Conservation (phyloP, 2,888 invertebrate genomes). For the Iphiclides podalirius region DNA sequence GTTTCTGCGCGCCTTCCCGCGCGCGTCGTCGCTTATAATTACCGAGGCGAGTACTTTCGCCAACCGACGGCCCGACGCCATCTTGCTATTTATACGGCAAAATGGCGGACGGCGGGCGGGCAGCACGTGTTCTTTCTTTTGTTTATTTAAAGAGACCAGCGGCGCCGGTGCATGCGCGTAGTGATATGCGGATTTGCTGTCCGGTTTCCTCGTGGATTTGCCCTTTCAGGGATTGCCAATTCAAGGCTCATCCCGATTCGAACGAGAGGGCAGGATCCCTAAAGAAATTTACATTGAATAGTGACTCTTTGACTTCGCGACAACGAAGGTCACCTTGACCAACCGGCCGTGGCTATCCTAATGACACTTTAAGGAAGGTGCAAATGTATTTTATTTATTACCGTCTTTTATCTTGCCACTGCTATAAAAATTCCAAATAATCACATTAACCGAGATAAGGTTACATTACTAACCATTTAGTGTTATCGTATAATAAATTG, state of each 20-base stretch:
- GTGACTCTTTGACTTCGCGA: slow-evolving; percentile 56
- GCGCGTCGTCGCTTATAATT: slow-evolving; percentile 63
- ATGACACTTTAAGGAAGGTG: slow-evolving; percentile 33
- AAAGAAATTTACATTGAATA: slow-evolving; percentile 71
- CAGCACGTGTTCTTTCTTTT: slow-evolving; percentile 69
- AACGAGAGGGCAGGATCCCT: slow-evolving; percentile 52
- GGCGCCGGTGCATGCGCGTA: slow-evolving; percentile 37
- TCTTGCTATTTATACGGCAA: slow-evolving; percentile 77
- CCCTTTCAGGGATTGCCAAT: background rate
- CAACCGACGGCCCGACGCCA: slow-evolving; percentile 69
- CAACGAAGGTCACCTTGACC: slow-evolving; percentile 73
- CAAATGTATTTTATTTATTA: slow-evolving; percentile 29
- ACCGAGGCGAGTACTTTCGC: slow-evolving; percentile 75
- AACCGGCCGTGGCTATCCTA: slow-evolving; percentile 48
- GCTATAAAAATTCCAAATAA: slow-evolving; percentile 5
- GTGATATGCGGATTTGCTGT: slow-evolving; percentile 25
- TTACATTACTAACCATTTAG: background rate
- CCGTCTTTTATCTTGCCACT: slow-evolving; percentile 14
- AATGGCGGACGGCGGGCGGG: slow-evolving; percentile 59
- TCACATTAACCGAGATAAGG: slow-evolving; percentile 7
- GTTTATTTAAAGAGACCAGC: slow-evolving; percentile 50
- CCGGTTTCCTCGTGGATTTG: slow-evolving; percentile 17
- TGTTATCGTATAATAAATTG: background rate
- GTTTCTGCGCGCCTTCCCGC: slow-evolving; percentile 58
- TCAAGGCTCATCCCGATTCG: slow-evolving; percentile 35